A percentile compares a stretch with the other conserved stretches of the same genome.
These are phyloP conservation scores for Toxostoma redivivum DNA, from an alignment of 2,113 vertebrate genomes.

Conservation along the genomic window DNA sequence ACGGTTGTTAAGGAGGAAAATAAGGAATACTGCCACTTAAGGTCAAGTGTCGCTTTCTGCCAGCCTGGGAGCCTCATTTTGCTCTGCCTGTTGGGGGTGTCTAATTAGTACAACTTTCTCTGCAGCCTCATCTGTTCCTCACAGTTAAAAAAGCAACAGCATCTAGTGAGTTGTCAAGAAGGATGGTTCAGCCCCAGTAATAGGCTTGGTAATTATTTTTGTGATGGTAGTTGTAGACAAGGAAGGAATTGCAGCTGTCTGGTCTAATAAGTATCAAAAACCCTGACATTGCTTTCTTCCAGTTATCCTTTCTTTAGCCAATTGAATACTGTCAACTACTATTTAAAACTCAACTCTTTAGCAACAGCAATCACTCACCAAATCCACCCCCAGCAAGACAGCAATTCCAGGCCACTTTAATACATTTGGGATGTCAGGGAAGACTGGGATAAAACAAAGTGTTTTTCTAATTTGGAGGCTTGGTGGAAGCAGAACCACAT, in stretches of 20 bases:
- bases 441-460: background rate
- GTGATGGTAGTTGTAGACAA: background rate
- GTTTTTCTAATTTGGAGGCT: background rate
- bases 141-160: conserved; percentile 35
- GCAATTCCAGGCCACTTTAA: background rate
- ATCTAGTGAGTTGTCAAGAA: background rate
- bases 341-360: background rate
- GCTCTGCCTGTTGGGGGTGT: background rate
- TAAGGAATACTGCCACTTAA: conserved; percentile 10
- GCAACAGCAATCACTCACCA: background rate
- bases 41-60: background rate
- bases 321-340: conserved; percentile 25
- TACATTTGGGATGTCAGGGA: background rate
- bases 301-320: conserved; percentile 18
- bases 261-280: conserved; percentile 24
- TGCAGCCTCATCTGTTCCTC: conserved; percentile 3
- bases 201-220: conserved; percentile 45
- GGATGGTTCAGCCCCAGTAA: conserved; percentile 6
- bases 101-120: conserved; percentile 50
- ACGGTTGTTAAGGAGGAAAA: background rate
- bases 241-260: conserved; percentile 33
- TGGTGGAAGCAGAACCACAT: background rate
- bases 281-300: conserved; percentile 8
- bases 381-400: background rate
- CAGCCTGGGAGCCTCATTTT: conserved; percentile 1